Base-by-base conservation (phyloP, 2,113 vertebrate genomes). In the Coracopsis vasa region DNA sequence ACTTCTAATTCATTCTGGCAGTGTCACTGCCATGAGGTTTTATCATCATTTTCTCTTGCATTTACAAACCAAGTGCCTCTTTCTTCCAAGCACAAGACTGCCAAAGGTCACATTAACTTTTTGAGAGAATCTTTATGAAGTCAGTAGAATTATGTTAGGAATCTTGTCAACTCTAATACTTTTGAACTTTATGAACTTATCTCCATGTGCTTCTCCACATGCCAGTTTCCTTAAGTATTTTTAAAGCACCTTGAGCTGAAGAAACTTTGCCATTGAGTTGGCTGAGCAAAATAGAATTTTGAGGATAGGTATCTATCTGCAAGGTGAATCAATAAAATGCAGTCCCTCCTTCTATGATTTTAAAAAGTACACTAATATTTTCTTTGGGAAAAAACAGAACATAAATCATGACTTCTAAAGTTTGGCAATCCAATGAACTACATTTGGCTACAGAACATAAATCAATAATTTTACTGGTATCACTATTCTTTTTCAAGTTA, bases 301-400 rank as follows among this genome's bases (percentile, higher is more conserved):
- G 13, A 61, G 41, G 19, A 41, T 27, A 44, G 41, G 27, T 53
- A 50, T 9, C 10, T 35, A n/a, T 6, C 17, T 78, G 29, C 20
- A 67, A 56, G 8, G 12, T 50, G 33, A 64, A 61, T 58, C 33
- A 48, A 78, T 62, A 78, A 25, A 88, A 2, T 29, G 23, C 7
- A 84, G 10, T 14, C 7, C 3, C 90, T 78, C 15, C 4, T 51
- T 37, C 41, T 6, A 12, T 70, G 23, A 47, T 61, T 82, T 90
- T 47, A 62, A 96, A 92, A 87, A 91, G 45, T 72, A 94, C 50
- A 82, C 80, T 61, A 61, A 21, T 71, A 51, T 93, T 95, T 73
- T 95, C 37, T 86, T 53, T 80, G 47, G 14, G 18, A 77, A 80
- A 21, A 31, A 91, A 53, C n/a, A 89, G 33, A 92, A 79, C 39